phyloP scores from a whole-genome alignment of 64 coral and sea anemone species.

The Astreopora myriophthalma region DNA sequence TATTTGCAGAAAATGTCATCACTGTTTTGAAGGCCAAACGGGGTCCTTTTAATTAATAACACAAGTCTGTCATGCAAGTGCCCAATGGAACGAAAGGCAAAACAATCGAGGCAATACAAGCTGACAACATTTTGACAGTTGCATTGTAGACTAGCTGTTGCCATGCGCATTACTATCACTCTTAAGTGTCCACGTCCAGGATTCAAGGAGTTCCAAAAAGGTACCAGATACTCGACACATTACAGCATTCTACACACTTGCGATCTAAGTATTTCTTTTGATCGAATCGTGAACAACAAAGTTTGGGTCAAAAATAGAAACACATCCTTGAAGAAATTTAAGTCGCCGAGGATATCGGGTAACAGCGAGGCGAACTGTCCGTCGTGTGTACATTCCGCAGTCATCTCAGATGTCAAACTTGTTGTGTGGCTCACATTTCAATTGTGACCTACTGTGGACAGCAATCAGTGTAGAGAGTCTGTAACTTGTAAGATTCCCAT shows the following conservation, averaged over 20 bases:
- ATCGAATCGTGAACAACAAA: not conserved
- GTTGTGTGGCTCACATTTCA: constrained; percentile 80
- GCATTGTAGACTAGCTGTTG: not conserved
- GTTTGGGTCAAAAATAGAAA: not conserved
- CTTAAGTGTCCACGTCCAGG: not conserved
- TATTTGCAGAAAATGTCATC: not conserved
- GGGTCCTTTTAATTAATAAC: constrained; percentile 34
- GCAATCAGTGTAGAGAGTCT: constrained; percentile 20
- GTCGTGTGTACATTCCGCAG: constrained; percentile 79
- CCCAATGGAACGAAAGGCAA: constrained; percentile 43
- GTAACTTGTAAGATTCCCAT: not conserved
- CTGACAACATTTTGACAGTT: constrained; percentile 1
- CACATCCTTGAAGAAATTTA: not conserved
- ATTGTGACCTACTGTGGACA: constrained; percentile 40
- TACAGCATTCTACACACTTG: not conserved
- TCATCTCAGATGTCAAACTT: constrained; percentile 63
- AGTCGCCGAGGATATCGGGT: constrained; percentile 49
- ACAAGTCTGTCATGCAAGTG: not conserved
- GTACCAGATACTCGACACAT: not conserved
- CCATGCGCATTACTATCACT: not conserved
- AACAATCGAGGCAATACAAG: constrained; percentile 35
- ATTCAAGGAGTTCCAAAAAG: not conserved
- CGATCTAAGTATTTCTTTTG: not conserved
- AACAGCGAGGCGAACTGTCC: constrained; percentile 42
- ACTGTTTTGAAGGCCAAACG: not conserved